Conservation (phyloP, 2,797 vertebrate genomes). For the Rhabdomys pumilio region DNA sequence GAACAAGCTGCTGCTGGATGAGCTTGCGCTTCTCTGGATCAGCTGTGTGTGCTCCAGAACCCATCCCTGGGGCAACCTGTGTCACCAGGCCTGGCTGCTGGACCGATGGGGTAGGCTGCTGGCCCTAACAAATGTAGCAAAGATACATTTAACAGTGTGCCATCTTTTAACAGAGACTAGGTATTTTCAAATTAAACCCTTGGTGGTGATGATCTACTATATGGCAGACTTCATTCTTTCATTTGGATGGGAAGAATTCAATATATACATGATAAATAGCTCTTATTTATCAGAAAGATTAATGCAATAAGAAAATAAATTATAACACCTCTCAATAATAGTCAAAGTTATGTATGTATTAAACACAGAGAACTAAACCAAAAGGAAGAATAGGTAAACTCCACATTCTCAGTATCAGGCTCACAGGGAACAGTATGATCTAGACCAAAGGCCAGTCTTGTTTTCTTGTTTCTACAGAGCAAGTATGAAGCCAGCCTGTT, state of each 20-base stretch:
- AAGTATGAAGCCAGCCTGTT: background rate
- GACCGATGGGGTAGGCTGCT: slow-evolving; percentile 93
- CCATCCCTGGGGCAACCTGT: slow-evolving; percentile 92
- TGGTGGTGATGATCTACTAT: background rate
- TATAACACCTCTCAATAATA: background rate
- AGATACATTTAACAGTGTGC: background rate
- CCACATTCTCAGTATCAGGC: background rate
- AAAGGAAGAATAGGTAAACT: background rate
- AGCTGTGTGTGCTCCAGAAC: slow-evolving; percentile 95
- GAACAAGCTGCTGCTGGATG: slow-evolving; percentile 98
- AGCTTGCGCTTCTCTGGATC: slow-evolving; percentile 99
- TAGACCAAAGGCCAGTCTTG: background rate
- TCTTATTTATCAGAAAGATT: slow-evolving; percentile 16
- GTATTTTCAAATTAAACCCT: slow-evolving; percentile 59
- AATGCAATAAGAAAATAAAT: slow-evolving; percentile 25
- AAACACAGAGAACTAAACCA: background rate
- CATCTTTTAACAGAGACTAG: background rate
- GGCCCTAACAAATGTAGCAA: slow-evolving; percentile 88
- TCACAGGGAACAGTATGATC: background rate
- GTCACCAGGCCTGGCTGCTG: slow-evolving; percentile 92
- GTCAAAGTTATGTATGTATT: background rate
- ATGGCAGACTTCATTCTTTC: background rate
- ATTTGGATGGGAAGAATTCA: background rate
- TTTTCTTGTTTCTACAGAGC: background rate
- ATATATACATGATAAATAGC: background rate